phyloP scores from a whole-genome alignment of 2,113 vertebrate species.

The Crotophaga sulcirostris region DNA sequence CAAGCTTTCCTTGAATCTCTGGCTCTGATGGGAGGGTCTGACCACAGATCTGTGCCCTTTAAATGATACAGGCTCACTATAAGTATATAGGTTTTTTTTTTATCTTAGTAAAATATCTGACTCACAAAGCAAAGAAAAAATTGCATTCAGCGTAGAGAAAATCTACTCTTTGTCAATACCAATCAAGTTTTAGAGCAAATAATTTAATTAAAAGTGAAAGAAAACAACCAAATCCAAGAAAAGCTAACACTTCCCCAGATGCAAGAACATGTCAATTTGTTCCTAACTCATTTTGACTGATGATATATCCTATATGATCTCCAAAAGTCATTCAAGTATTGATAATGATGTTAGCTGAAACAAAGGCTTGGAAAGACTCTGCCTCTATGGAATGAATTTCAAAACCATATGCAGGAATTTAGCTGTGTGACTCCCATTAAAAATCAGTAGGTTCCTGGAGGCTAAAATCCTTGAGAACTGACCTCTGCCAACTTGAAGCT shows the following conservation, averaged over 20 bases:
- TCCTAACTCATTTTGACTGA: conserved; percentile 54
- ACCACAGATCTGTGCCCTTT: background rate
- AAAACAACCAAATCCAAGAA: conserved; percentile 18
- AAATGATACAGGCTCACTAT: background rate
- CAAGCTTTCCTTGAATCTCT: background rate
- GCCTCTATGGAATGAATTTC: conserved; percentile 24
- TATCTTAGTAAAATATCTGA: background rate
- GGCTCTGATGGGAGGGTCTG: background rate
- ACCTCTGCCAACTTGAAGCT: conserved; percentile 12
- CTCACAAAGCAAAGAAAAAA: background rate
- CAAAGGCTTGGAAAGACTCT: background rate
- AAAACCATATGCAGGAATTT: background rate
- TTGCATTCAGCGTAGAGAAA: background rate
- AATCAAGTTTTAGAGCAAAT: background rate
- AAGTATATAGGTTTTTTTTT: background rate
- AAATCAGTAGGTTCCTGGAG: background rate
- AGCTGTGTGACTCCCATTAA: conserved; percentile 2
- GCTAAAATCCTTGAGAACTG: conserved; percentile 34
- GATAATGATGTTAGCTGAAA: conserved; percentile 51
- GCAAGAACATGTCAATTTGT: conserved; percentile 25
- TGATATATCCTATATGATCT: conserved; percentile 42
- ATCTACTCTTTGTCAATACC: background rate
- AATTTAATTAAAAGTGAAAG: conserved; percentile 41
- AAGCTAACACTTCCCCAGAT: background rate
- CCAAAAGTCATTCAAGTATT: conserved; percentile 62